A percentile compares a stretch with the other conserved stretches of the same genome.
Evolutionary conservation across 2,113 vertebrate genomes (phyloP).

Genomic region (Upupa epops): DNA sequence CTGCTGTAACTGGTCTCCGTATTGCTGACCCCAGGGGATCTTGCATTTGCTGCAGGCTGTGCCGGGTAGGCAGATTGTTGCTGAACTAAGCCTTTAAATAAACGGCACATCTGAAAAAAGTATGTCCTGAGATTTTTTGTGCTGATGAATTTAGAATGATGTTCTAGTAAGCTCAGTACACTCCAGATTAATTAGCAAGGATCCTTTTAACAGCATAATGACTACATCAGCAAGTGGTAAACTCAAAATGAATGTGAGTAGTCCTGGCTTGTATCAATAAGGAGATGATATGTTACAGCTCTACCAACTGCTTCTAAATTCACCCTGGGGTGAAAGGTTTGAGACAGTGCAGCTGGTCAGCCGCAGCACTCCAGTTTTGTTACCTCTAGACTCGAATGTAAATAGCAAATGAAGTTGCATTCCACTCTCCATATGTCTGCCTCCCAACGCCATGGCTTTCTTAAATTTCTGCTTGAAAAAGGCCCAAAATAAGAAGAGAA

Average conservation of each 20-base stretch:
- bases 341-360: neutral
- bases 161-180: constrained; percentile 2
- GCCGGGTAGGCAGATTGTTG: neutral
- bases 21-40: neutral
- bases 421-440: neutral
- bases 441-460: neutral
- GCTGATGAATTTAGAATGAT: constrained; percentile 46
- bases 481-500: neutral
- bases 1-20: constrained; percentile 14
- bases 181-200: constrained; percentile 53
- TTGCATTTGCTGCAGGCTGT: constrained; percentile 22
- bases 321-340: neutral
- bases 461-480: neutral
- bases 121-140: constrained; percentile 3
- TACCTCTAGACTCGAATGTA: neutral
- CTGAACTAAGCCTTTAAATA: constrained; percentile 34
- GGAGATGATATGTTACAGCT: neutral
- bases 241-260: neutral
- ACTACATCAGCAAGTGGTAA: constrained; percentile 35
- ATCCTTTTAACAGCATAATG: constrained; percentile 41
- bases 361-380: neutral
- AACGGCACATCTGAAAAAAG: neutral
- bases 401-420: neutral
- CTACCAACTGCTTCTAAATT: neutral
- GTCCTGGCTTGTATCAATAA: neutral